Conservation (phyloP, 2,888 invertebrate genomes). For the Augochlorella aurata region DNA sequence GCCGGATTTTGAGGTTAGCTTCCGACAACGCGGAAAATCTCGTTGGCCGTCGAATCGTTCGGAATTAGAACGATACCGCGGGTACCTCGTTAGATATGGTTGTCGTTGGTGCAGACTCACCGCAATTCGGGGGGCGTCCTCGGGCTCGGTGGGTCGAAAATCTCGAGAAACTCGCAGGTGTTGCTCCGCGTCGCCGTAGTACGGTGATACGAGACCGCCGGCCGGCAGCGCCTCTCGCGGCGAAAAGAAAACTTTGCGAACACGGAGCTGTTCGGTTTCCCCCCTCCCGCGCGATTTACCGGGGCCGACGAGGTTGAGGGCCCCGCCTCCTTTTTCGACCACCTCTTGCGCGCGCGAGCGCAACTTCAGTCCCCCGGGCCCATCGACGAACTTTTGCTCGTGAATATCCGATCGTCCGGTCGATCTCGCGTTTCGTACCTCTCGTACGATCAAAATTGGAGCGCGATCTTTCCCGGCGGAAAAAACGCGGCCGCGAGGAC, state of each 20-base stretch:
- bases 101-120: slow-evolving; percentile 38
- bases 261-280: slow-evolving; percentile 40
- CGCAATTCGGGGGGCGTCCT: background rate
- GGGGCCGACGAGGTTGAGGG: slow-evolving; percentile 67
- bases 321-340: slow-evolving; percentile 74
- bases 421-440: slow-evolving; percentile 5
- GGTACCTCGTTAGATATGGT: background rate
- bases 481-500: slow-evolving; percentile 27
- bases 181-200: slow-evolving; percentile 77
- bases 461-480: background rate
- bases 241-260: slow-evolving; percentile 30
- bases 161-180: slow-evolving; percentile 66
- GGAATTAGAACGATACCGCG: background rate
- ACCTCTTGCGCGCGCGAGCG: slow-evolving; percentile 59
- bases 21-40: slow-evolving; percentile 2
- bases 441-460: background rate
- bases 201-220: slow-evolving; percentile 61
- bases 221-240: slow-evolving; percentile 63
- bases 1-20: slow-evolving; percentile 66
- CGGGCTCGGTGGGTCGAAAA: slow-evolving; percentile 25
- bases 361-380: slow-evolving; percentile 58
- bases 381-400: slow-evolving; percentile 53
- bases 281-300: slow-evolving; percentile 52
- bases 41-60: accelerated
- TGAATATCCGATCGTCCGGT: slow-evolving; percentile 48